Conservation (phyloP, 2,888 invertebrate genomes). For the Mycalesis mineus region DNA sequence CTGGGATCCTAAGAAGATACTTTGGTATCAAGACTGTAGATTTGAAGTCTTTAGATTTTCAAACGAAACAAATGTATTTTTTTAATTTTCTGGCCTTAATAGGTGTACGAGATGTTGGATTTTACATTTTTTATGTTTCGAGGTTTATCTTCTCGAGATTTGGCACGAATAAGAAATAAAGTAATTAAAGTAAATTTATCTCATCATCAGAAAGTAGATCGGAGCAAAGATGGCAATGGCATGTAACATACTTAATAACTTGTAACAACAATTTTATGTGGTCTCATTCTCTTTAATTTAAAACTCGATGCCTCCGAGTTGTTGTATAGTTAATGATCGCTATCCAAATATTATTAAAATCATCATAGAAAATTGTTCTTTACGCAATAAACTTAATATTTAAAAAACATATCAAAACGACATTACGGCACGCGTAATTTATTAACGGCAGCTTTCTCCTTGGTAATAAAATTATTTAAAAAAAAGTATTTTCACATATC, state of each 20-base stretch:
- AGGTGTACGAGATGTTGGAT: background rate
- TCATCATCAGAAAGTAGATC: slow-evolving; percentile 8
- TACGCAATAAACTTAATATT: background rate
- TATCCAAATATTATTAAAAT: background rate
- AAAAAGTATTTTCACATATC: slow-evolving; percentile 8
- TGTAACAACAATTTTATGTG: slow-evolving; percentile 15
- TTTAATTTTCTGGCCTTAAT: too few species aligned
- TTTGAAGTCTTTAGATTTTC: too few species aligned
- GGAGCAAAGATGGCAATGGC: background rate
- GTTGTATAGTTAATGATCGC: too few species aligned
- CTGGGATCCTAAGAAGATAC: too few species aligned
- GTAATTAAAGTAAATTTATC: slow-evolving; percentile 1
- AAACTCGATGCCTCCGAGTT: background rate
- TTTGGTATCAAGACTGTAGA: too few species aligned
- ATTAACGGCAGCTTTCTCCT: slow-evolving; percentile 22
- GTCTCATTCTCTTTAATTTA: slow-evolving; percentile 18
- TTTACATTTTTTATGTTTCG: background rate
- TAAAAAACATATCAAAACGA: background rate
- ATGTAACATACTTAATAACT: background rate
- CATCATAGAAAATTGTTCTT: background rate
- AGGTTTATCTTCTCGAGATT: background rate
- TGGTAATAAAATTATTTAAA: slow-evolving; percentile 3
- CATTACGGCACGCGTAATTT: background rate
- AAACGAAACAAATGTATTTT: too few species aligned
- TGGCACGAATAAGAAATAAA: background rate